Base-by-base conservation (phyloP, 2,113 vertebrate genomes). In the Semnopithecus entellus region DNA sequence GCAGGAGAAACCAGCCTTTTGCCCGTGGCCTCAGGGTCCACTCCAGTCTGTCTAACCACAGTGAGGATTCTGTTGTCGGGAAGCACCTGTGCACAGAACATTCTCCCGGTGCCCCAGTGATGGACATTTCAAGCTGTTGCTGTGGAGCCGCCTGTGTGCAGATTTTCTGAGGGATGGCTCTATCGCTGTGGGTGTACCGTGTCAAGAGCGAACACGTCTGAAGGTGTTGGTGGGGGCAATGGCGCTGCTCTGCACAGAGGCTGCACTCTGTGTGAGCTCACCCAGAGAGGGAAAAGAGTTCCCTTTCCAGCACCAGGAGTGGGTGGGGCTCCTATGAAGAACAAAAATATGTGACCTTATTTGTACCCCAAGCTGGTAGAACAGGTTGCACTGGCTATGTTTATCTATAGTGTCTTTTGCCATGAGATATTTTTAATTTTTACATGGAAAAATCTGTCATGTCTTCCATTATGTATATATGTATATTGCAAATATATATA, bases 121-220 rank as follows among this genome's bases (percentile, higher is more conserved):
- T 0, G 1, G 1, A 55, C 14, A 16, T 27, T 81, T 52, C 52
- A 16, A 30, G n/a, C 72, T 25, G 35, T 3, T 1, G 8, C 50
- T 12, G 5, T 5, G 61, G 6, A 80, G 13, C 61, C 6, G 3
- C n/a, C 78, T 18, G n/a, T 22, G 59, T 14, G 30, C 17, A 48
- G 48, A 16, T 14, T 16, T 35, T 20, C 40, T 0, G 27, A 48
- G 35, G 45, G 32, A 40, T 2, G 4, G 52, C 20, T 0, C 11
- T 9, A 0, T 9, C 5, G 0, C 35, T 2, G 1, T 30, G 38
- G 27, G 45, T 8, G 14, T 8, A 10, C 38, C 1, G 0, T 18
- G 38, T 35, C 40, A 14, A 35, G 45, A 32, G 23, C 0, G 3
- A 43, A 32, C 43, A 22, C 0, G 0, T 23, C 32, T 38, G 79